Evolutionary conservation across 2,888 invertebrate genomes (phyloP), one percentile per base, ranked within the genome.

Genomic region (Calliscelio sp.): DNA sequence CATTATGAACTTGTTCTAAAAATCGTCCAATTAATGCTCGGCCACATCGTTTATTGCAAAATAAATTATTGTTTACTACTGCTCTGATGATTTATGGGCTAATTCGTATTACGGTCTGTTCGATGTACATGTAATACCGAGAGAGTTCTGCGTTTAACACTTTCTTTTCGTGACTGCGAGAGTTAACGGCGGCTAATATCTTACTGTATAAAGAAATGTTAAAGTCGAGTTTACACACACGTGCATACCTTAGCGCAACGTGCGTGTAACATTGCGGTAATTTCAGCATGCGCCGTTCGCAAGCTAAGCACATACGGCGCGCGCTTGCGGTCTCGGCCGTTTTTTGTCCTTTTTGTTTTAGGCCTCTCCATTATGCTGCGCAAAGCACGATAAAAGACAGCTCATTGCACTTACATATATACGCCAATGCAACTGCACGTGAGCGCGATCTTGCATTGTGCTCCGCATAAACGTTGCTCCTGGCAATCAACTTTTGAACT

Each of bases 351-450:
- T 86, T 86, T 87, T 84, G 81, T 85, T 85, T 87, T 73, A 85
- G 87, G 88, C 86, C 87, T 84, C 87, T 88, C 87, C 87, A 88
- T 89, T 88, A 87, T 87, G 82, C 87, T 84, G 73, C 71, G 77
- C 82, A 78, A 71, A 73, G 78, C 73, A 79, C 79, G 79, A 71
- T 84, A 84, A 84, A 84, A 84, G 79, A 84, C 74, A 84, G 66
- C 80, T 77, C 81, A 80, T 71, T 81, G 77, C 77, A 71, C 84
- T 77, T n/a, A n/a, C n/a, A n/a, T 73, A 81, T 51, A 73, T 77
- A 71, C 75, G 84, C 75, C 66, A 53, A 65, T 71, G 41, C 61
- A 28, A 46, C 59, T 55, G 44, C 71, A 68, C 59, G 66, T 38
- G 73, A 81, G 44, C 66, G 28, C 70, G 68, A 61, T 70, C 79